Evolutionary conservation across 2,797 vertebrate species (phyloP), one percentile per base, ranked within the genome.

Genomic region (Percopsis omiscomaycus): DNA sequence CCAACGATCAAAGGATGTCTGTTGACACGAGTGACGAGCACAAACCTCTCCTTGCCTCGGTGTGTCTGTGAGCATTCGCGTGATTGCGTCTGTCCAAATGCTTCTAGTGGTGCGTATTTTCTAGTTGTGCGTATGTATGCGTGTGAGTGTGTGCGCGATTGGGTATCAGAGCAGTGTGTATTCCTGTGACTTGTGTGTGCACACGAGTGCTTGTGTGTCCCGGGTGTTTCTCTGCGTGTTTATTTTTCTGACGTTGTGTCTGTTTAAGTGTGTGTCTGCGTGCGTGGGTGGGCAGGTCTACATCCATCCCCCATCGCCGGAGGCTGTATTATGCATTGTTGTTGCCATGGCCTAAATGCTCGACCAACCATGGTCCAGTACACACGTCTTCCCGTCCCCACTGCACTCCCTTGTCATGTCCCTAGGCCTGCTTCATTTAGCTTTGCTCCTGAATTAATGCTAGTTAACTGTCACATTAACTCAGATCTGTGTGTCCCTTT

Each of bases 271-370:
- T 68, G 30, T 61, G 46, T 46, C 27, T 61, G 14, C 50, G 59
- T 45, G 16, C 27, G 28, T 59, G 28, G n/a, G 61, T 57, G 52
- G 52, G 28, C 52, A 37, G 14, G 16, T n/a, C n/a, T 28, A 37
- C 78, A 77, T 85, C 74, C 77, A 72, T 78, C 81, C 84, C 81
- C 83, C 85, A 90, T 87, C 86, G 89, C 90, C 84, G 80, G 83
- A 82, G 88, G 88, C 90, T 90, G 85, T 89, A 88, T 89, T 90
- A 86, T 88, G 89, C 88, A 90, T 92, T 92, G 89, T 92, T 92
- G 91, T 90, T 89, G 83, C 83, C 86, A 79, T 92, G 91, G 88
- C 92, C 92, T 92, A 93, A 90, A 92, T 93, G 92, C 89, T 91
- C 88, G 92, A 16, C 88, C 89, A 89, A 91, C 92, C 92, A 90